phyloP scores from a whole-genome alignment of 2,888 invertebrate genomes.

The Sarcophaga rosellei region DNA sequence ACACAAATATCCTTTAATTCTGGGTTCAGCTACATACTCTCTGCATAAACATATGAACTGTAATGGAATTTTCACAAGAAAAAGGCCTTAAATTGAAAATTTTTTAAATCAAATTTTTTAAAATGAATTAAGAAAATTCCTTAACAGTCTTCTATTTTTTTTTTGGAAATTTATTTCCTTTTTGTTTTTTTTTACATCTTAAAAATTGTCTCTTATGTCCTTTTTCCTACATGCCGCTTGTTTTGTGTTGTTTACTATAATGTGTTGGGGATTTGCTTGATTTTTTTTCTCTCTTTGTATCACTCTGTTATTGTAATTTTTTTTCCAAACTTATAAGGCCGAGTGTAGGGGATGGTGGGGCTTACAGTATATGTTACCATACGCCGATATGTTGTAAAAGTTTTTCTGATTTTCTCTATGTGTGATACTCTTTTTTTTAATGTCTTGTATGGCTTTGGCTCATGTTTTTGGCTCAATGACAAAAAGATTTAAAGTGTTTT shows the following conservation, averaged over 20 bases:
- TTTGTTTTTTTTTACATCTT: too few relatives aligned
- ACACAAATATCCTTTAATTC: conserved; percentile 12
- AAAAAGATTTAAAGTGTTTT: conserved; percentile 66
- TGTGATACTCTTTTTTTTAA: conserved; percentile 4
- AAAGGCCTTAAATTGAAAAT: not conserved
- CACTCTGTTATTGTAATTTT: not conserved
- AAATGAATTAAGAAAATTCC: not conserved
- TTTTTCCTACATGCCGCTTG: not conserved
- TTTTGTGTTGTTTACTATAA: not conserved
- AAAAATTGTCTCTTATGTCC: conserved; percentile 1
- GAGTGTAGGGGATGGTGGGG: not conserved
- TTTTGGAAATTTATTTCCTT: too few relatives aligned
- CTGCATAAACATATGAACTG: conserved; percentile 17
- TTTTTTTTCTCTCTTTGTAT: conserved; percentile 6
- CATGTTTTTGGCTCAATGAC: conserved; percentile 64
- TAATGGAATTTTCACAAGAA: not conserved
- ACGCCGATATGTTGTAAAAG: not conserved
- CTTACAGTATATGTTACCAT: conserved; percentile 39
- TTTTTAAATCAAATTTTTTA: not conserved
- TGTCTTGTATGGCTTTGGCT: not conserved
- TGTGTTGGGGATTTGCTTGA: conserved; percentile 24
- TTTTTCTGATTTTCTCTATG: not conserved
- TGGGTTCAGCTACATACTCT: conserved; percentile 22
- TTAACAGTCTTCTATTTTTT: too few relatives aligned
- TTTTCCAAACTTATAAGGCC: conserved; percentile 26